Base-by-base conservation (phyloP, 2,888 invertebrate genomes). In the Diachrysia chrysitis region DNA sequence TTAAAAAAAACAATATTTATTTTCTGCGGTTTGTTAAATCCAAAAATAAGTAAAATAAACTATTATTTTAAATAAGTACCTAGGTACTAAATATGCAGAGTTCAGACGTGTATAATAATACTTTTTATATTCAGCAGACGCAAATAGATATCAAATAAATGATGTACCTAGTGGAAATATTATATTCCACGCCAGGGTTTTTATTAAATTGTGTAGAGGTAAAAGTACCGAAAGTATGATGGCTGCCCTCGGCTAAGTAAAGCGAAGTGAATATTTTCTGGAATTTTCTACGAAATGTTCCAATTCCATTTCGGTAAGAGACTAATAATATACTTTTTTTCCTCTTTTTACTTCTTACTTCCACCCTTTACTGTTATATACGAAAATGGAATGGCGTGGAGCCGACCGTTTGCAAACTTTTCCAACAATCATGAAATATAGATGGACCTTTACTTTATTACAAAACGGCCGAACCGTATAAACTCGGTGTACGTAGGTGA, bases 291-390 rank as follows among this genome's bases (percentile, higher is more conserved):
- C 92, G 91, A 90, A 95, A 95, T 94, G 95, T 93, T 94, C 94
- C 94, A 94, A 94, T 95, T 95, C 95, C 95, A 95, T 95, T 95
- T 95, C 94, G 93, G 93, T 94, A 93, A 94, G 91, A 94, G 94
- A 94, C 95, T 95, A 95, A 95, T 95, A 95, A 95, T 93, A 95
- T 88, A 93, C 93, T 94, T 93, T 93, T 51, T 93, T 94, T 93
- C 92, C 92, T 92, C 93, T 92, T 95, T 94, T 95, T 95, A 93
- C 95, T 94, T 93, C 93, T 95, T 93, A 91, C 93, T 94, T 93
- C 92, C 92, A 95, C 94, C 94, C 95, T 94, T 95, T 95, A 95
- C 93, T 94, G 92, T 92, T 94, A 92, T 93, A 91, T 88, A 89
- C 86, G 89, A 87, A 91, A 88, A 90, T 76, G 69, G 87, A 89